Conservation (phyloP, 2,797 vertebrate species). For the Tapera naevia region DNA sequence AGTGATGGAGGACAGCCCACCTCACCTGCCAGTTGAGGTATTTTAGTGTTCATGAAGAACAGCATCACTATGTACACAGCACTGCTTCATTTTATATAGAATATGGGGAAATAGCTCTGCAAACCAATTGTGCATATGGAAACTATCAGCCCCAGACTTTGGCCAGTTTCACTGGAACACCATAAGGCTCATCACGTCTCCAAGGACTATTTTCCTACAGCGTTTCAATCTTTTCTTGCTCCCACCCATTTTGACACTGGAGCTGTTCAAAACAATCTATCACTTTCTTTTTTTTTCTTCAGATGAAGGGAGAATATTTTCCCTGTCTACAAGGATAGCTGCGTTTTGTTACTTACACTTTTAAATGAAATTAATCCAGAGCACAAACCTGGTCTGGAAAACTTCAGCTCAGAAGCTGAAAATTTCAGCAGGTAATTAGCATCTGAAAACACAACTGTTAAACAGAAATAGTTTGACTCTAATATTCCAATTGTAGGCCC, state of each 20-base stretch:
- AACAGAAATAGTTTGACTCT: neutral
- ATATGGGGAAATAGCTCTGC: neutral
- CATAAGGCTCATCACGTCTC: neutral
- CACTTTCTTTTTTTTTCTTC: neutral
- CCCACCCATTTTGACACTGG: neutral
- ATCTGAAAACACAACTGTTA: neutral
- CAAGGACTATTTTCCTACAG: constrained; percentile 42
- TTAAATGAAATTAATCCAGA: neutral
- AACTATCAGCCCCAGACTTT: constrained; percentile 35
- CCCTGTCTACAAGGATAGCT: neutral
- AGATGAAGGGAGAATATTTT: neutral
- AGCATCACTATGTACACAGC: neutral
- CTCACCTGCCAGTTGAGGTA: neutral
- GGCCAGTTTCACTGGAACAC: constrained; percentile 32
- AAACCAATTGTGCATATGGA: constrained; percentile 31
- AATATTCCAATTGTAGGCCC: neutral
- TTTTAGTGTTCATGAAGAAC: neutral
- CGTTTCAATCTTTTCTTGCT: constrained; percentile 23
- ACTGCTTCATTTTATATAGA: neutral
- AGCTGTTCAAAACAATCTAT: constrained; percentile 2
- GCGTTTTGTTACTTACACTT: neutral
- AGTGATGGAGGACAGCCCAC: rapidly evolving
- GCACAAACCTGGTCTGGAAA: constrained; percentile 11
- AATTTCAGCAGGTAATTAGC: constrained; percentile 6
- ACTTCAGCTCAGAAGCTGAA: neutral